A percentile compares a stretch with the other conserved stretches of the same genome.
Evolutionary conservation across 2,113 vertebrate genomes (phyloP).

Genomic region (Pongo pygmaeus): DNA sequence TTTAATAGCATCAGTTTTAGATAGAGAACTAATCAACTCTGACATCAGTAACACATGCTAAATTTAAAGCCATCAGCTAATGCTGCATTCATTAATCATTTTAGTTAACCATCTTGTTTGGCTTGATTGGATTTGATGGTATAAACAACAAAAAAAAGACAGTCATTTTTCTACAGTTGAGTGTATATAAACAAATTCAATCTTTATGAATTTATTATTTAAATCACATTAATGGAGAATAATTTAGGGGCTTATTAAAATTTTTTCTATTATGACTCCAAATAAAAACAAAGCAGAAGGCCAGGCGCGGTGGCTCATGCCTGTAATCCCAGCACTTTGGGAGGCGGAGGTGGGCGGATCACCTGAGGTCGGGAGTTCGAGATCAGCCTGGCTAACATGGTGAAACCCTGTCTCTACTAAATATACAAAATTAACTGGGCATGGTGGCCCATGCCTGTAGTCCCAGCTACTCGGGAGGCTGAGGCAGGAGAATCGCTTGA

Average conservation of each 20-base stretch:
- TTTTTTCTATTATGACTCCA: slow-evolving; percentile 31
- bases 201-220: slow-evolving; percentile 52
- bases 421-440: no score
- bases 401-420: no score
- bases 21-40: slow-evolving; percentile 57
- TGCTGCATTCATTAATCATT: slow-evolving; percentile 49
- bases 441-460: no score
- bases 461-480: no score
- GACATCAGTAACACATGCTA: slow-evolving; percentile 37
- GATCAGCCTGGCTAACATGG: no score
- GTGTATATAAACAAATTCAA: slow-evolving; percentile 58
- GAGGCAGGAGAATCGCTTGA: no score
- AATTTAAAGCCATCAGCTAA: slow-evolving; percentile 58
- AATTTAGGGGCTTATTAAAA: slow-evolving; percentile 49
- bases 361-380: no score
- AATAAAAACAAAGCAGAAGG: slow-evolving; percentile 38
- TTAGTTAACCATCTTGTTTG: slow-evolving; percentile 50
- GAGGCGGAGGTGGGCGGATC: no score
- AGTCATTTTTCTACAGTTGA: slow-evolving; percentile 35
- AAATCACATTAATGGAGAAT: slow-evolving; percentile 52
- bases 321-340: no score
- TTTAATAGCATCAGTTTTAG: slow-evolving; percentile 56
- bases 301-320: no score
- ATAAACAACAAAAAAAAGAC: slow-evolving; percentile 39
- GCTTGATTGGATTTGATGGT: slow-evolving; percentile 61